Base-by-base conservation (phyloP, 2,888 invertebrate species). In the Danaus chrysippus region DNA sequence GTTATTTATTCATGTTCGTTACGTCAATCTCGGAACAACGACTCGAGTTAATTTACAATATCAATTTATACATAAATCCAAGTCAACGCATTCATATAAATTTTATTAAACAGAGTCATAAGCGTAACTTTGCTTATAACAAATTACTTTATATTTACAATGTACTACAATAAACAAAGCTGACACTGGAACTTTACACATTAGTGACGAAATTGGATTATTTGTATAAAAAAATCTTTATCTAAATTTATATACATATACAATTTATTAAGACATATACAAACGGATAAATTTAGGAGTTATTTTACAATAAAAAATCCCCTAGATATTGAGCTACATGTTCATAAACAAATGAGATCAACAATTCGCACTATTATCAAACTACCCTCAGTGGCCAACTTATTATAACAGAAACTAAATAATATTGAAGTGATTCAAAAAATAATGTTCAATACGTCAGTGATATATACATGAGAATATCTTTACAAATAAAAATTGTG, bases 271-370 rank as follows among this genome's bases (percentile, higher is more conserved):
- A 78, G 75, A 83, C 79, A 86, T 86, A 81, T 82, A 81, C 82
- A 84, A 78, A 81, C 75, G 82, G 79, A 82, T 84, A 83, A 83
- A 83, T 73, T 72, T 75, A 70, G 74, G 72, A 73, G 72, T 85
- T 82, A 80, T 80, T 73, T 78, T 84, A 87, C 83, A 85, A 70
- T 70, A 68, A 78, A 78, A 79, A 76, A 68, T 65, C 76, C 78
- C 80, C 79, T 86, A 86, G 78, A 86, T 78, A 87, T 88, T 88
- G 88, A 88, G 88, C 89, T 89, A 87, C 78, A 83, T 82, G 79
- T 86, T 75, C 83, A 82, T 87, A 84, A 85, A 87, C 84, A 86
- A 86, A 86, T 89, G 90, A 90, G 89, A 89, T 89, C 89, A 90
- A 87, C 85, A 82, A 84, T 83, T 84, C 86, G 82, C 87, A 82